phyloP scores from a whole-genome alignment of 2,797 vertebrate species.

The Gymnothorax javanicus region DNA sequence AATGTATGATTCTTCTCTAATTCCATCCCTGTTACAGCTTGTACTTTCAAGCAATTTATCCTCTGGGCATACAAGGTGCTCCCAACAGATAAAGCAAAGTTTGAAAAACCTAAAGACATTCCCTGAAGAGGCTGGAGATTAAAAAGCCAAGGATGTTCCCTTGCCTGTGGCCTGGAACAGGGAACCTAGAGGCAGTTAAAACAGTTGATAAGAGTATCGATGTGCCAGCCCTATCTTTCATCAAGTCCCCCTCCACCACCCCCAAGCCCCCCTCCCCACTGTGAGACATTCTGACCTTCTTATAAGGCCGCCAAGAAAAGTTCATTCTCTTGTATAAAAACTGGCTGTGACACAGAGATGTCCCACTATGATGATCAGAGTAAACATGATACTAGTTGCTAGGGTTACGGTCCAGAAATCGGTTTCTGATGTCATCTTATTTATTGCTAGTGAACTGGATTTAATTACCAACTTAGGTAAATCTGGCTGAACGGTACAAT shows the following conservation, averaged over 20 bases:
- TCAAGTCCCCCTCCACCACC: not conserved
- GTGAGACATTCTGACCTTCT: not conserved
- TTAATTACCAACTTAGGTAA: not conserved
- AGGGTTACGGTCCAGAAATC: not conserved
- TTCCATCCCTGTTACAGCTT: not conserved
- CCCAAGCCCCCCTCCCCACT: not conserved
- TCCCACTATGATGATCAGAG: not conserved
- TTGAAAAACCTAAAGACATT: not conserved
- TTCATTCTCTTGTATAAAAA: not conserved
- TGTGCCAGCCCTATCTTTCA: not conserved
- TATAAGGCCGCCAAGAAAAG: not conserved
- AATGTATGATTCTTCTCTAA: constrained; percentile 1
- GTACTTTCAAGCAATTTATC: not conserved
- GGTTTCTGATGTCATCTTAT: not conserved
- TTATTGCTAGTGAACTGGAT: not conserved
- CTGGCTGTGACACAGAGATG: not conserved
- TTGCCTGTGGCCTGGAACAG: not conserved
- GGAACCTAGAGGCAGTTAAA: not conserved
- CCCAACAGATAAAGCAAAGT: constrained; percentile 7
- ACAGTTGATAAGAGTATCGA: not conserved
- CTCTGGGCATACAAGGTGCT: constrained; percentile 16
- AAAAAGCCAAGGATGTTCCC: not conserved
- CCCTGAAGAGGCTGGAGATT: constrained; percentile 8
- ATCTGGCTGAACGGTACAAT: not conserved
- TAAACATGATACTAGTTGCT: not conserved